phyloP scores from a whole-genome alignment of 1,140 invertebrate species.

The Lordiphosa stackelbergi region DNA sequence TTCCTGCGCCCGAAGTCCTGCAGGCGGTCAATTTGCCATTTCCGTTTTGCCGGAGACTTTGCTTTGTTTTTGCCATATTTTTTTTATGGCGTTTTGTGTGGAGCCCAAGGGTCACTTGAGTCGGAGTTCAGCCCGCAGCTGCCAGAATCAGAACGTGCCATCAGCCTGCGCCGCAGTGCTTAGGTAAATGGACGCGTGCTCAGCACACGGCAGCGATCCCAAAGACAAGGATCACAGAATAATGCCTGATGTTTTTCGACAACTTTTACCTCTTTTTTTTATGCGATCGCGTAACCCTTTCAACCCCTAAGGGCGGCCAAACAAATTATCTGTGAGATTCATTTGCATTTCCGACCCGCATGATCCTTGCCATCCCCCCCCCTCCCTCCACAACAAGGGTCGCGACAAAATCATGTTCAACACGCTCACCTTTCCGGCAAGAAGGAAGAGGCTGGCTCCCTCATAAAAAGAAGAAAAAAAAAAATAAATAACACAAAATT shows the following conservation, averaged over 20 bases:
- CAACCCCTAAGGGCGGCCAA: conserved; percentile 18
- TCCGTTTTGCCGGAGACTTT: conserved; percentile 29
- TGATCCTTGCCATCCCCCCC: conserved; percentile 11
- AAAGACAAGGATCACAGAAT: conserved; percentile 21
- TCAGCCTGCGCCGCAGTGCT: conserved; percentile 8
- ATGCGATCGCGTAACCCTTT: conserved; percentile 15
- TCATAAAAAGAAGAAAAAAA: conserved; percentile 34
- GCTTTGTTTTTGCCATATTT: conserved; percentile 25
- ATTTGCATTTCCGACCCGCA: conserved; percentile 60
- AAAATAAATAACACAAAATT: conserved; percentile 21
- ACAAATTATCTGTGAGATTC: conserved; percentile 66
- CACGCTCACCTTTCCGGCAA: conserved; percentile 59
- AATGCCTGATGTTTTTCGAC: conserved; percentile 66
- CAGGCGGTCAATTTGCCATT: conserved; percentile 75
- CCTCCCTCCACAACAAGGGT: conserved; percentile 26
- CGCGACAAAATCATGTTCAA: conserved; percentile 61
- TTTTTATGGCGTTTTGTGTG: conserved; percentile 20
- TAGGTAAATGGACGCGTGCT: conserved; percentile 26
- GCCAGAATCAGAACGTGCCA: conserved; percentile 36
- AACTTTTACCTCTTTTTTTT: conserved; percentile 68
- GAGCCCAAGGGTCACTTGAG: conserved; percentile 9
- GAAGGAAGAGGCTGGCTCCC: conserved; percentile 33
- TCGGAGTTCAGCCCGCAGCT: conserved; percentile 13
- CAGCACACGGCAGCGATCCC: conserved; percentile 30
- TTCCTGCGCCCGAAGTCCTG: conserved; percentile 40